phyloP scores from a whole-genome alignment of 2,888 invertebrate genomes.

The Dendrolimus houi region DNA sequence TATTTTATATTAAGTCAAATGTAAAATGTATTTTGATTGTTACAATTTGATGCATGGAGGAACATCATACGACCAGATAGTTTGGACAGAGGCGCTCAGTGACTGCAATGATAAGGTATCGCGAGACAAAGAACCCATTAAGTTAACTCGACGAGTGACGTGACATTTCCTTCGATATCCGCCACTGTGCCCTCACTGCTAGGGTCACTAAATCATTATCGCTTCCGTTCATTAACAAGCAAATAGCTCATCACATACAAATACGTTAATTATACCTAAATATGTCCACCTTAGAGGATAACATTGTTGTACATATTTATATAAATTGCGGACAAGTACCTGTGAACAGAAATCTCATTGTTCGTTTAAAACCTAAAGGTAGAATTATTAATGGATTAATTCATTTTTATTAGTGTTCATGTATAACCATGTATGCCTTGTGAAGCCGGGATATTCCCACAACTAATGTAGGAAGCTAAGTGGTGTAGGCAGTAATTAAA shows the following conservation, averaged over 20 bases:
- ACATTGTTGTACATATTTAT: background rate
- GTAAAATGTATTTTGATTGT: background rate
- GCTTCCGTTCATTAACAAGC: slow-evolving; percentile 59
- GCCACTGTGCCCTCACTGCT: slow-evolving; percentile 56
- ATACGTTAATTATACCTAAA: slow-evolving; percentile 12
- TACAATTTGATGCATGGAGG: background rate
- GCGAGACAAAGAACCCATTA: slow-evolving; percentile 73
- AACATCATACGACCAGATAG: slow-evolving; percentile 2
- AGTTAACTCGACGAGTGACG: slow-evolving; percentile 57
- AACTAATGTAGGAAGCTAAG: background rate
- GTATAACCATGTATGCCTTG: too few relatives aligned
- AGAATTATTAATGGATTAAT: too few relatives aligned
- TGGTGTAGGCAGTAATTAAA: slow-evolving; percentile 27
- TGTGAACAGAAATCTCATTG: background rate
- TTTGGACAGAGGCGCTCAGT: slow-evolving; percentile 36
- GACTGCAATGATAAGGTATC: slow-evolving; percentile 61
- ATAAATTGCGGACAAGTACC: background rate
- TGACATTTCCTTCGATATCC: slow-evolving; percentile 73
- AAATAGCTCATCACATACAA: slow-evolving; percentile 33
- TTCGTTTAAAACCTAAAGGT: too few relatives aligned
- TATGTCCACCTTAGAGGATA: background rate
- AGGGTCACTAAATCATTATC: slow-evolving; percentile 68
- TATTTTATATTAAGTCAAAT: too few relatives aligned
- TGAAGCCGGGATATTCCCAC: too few relatives aligned
- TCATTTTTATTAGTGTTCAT: too few relatives aligned